These are phyloP conservation scores for Drosophila anomelani DNA, from an alignment of 2,888 invertebrate species.

Conservation along the genomic window DNA sequence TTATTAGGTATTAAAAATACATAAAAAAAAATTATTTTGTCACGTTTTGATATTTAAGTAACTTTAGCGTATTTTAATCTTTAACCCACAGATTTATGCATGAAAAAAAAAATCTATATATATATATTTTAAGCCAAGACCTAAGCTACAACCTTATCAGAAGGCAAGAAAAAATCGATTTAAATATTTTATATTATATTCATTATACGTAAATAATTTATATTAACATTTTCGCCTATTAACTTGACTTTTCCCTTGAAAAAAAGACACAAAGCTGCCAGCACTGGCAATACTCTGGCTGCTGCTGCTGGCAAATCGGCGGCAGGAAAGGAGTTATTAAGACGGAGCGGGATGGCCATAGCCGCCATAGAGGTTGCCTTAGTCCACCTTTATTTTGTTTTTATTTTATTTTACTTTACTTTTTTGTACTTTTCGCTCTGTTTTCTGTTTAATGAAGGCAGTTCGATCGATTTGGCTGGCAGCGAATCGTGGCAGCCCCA, in stretches of 20 bases:
- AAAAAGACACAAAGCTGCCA: neutral
- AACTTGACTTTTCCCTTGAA: neutral
- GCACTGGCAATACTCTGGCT: constrained; percentile 18
- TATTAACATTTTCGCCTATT: neutral
- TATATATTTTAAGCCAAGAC: neutral
- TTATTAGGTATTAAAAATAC: neutral
- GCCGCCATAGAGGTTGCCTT: constrained; percentile 16
- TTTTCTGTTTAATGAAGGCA: constrained; percentile 74
- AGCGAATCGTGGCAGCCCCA: constrained; percentile 66
- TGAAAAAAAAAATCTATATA: neutral
- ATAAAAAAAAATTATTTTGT: neutral
- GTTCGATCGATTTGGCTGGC: constrained; percentile 77
- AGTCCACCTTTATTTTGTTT: constrained; percentile 8
- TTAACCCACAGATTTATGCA: neutral
- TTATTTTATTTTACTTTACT: constrained; percentile 3
- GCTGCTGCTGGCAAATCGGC: constrained; percentile 60
- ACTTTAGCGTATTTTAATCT: too few species aligned
- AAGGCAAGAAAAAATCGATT: neutral
- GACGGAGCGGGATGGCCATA: constrained; percentile 37
- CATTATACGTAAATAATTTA: neutral
- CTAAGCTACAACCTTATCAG: too few species aligned
- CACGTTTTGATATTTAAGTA: too few species aligned
- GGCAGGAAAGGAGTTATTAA: constrained; percentile 81
- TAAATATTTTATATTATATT: neutral
- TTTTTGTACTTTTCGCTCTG: constrained; percentile 18